Evolutionary conservation across 2,888 invertebrate genomes (phyloP).

Genomic region (Octodonta nipae): DNA sequence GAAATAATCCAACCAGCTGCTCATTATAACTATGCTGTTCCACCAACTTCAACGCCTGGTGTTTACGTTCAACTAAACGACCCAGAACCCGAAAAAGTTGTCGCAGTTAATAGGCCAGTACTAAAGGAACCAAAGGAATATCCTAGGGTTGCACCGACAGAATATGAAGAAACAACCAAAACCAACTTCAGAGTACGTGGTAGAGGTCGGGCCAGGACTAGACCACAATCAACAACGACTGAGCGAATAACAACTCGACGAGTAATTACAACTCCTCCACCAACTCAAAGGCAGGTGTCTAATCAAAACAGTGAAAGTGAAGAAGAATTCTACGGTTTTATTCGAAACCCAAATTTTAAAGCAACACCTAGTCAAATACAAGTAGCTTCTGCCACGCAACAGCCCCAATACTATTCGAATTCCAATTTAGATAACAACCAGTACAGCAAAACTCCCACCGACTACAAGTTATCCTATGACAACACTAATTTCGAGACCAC

Average conservation of each 20-base stretch:
- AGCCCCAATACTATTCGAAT: slow-evolving; percentile 12
- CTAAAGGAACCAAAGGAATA: no score
- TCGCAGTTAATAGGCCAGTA: no score
- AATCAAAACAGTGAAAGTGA: slow-evolving; percentile 20
- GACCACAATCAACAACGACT: slow-evolving; percentile 11
- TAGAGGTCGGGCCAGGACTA: slow-evolving; percentile 19
- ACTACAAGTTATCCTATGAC: slow-evolving; percentile 5
- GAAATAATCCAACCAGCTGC: no score
- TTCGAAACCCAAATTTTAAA: slow-evolving; percentile 2
- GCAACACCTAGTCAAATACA: slow-evolving; percentile 1
- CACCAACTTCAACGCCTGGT: slow-evolving; percentile 14
- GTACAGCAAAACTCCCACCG: background rate
- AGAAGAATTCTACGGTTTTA: slow-evolving; percentile 39
- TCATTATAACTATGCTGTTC: slow-evolving; percentile 15
- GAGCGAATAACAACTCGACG: slow-evolving; percentile 11
- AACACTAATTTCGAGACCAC: slow-evolving; percentile 8
- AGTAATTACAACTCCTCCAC: slow-evolving; percentile 14
- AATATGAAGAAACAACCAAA: no score
- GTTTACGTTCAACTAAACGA: slow-evolving; percentile 21
- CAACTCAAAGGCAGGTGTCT: slow-evolving; percentile 11
- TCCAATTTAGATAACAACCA: slow-evolving; percentile 5
- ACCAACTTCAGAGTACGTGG: slow-evolving; percentile 16
- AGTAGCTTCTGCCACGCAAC: slow-evolving; percentile 24
- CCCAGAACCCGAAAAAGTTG: slow-evolving; percentile 11
- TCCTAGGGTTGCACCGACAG: no score